A percentile compares a stretch with the other conserved stretches of the same genome.
phyloP scores from a whole-genome alignment of 1,140 invertebrate genomes.

The Calosoma granatense region DNA sequence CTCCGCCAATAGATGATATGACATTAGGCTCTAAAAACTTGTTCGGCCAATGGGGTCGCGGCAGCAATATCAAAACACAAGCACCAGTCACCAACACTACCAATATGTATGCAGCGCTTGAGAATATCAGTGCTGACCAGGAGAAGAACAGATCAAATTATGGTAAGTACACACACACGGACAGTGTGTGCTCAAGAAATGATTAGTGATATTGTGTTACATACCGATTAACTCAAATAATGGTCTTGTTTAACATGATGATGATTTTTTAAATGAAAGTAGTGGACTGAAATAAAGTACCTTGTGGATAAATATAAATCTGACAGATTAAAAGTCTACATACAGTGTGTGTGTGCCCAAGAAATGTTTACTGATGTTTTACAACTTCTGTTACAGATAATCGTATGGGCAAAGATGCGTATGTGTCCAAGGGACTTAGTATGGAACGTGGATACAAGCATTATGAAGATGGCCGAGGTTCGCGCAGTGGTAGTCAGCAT shows the following conservation, averaged over 20 bases:
- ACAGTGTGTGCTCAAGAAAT: not conserved
- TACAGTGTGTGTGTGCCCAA: not conserved
- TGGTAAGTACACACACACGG: slow-evolving; percentile 31
- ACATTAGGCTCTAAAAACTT: slow-evolving; percentile 34
- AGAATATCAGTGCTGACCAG: slow-evolving; percentile 31
- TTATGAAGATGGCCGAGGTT: slow-evolving; percentile 37
- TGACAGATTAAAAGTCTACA: not conserved
- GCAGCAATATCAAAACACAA: slow-evolving; percentile 23
- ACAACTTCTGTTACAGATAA: not conserved
- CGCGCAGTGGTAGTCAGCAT: slow-evolving; percentile 30
- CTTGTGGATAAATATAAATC: not conserved
- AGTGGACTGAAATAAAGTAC: not conserved
- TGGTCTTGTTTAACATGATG: no score
- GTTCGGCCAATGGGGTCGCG: slow-evolving; percentile 32
- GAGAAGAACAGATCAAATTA: slow-evolving; percentile 29
- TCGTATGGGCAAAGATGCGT: slow-evolving; percentile 31
- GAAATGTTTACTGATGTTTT: not conserved
- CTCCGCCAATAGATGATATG: slow-evolving; percentile 35
- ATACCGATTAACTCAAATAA: not conserved
- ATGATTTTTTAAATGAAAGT: not conserved
- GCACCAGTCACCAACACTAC: slow-evolving; percentile 26
- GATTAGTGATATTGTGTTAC: not conserved
- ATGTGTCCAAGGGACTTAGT: slow-evolving; percentile 36
- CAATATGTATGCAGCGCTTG: slow-evolving; percentile 39
- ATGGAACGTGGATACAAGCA: slow-evolving; percentile 34